These are phyloP conservation scores for Chlorodrepanis virens DNA, from an alignment of 2,113 vertebrate species.

Conservation along the genomic window DNA sequence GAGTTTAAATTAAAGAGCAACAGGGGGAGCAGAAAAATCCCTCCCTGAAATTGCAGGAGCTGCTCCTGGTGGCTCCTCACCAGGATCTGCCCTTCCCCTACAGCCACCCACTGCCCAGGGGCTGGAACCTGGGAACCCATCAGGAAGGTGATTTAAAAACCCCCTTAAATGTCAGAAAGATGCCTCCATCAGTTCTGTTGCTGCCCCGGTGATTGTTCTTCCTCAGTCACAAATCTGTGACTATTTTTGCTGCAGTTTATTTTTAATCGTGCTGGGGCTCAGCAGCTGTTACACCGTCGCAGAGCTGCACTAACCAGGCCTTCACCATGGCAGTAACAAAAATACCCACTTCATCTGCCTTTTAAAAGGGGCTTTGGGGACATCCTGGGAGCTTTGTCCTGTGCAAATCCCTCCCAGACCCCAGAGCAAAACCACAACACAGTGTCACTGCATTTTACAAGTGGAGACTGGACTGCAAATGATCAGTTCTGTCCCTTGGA, in stretches of 20 bases:
- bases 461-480: neutral
- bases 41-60: neutral
- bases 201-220: neutral
- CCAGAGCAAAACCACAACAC: neutral
- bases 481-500: neutral
- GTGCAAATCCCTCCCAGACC: neutral
- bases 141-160: neutral
- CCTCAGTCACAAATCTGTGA: neutral
- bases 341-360: neutral
- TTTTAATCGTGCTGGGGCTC: neutral
- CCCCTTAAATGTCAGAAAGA: neutral
- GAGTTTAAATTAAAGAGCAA: neutral
- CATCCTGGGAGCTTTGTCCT: neutral
- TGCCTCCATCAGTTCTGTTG: rapidly evolving
- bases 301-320: neutral
- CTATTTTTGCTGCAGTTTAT: neutral
- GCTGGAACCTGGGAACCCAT: neutral
- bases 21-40: neutral
- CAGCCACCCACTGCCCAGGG: rapidly evolving
- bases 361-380: neutral
- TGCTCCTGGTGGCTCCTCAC: neutral
- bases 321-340: rapidly evolving
- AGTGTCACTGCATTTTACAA: neutral
- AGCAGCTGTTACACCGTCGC: neutral
- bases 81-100: neutral